A percentile compares a stretch with the other conserved stretches of the same genome.
These are phyloP conservation scores for Scaptomyza flava DNA, from an alignment of 2,888 invertebrate species.

Conservation along the genomic window DNA sequence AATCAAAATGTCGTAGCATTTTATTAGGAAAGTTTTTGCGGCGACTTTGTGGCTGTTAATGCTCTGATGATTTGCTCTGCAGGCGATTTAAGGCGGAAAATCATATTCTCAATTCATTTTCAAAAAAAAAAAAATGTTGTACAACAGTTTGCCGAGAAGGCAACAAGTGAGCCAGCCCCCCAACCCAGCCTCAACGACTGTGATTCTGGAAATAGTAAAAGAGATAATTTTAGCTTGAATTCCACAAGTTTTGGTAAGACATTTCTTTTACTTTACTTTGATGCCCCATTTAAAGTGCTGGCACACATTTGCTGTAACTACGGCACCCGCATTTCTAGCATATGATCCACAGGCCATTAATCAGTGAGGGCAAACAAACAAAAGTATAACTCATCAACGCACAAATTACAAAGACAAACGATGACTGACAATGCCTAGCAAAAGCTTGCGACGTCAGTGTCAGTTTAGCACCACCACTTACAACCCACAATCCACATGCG, in stretches of 20 bases:
- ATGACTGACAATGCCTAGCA: conserved; percentile 67
- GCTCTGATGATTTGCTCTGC: conserved; percentile 52
- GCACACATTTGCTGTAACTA: conserved; percentile 23
- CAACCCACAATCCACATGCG: conserved; percentile 66
- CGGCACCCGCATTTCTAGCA: conserved; percentile 49
- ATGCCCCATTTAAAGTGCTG: conserved; percentile 12
- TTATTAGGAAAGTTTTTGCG: conserved; percentile 72
- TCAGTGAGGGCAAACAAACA: conserved; percentile 62
- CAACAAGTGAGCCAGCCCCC: conserved; percentile 37
- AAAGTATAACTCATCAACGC: conserved; percentile 78
- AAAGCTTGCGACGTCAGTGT: conserved; percentile 45
- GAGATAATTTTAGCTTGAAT: not conserved
- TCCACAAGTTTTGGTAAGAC: conserved; percentile 10
- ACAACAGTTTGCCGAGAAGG: conserved; percentile 13
- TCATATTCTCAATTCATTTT: conserved; percentile 45
- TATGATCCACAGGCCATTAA: conserved; percentile 71
- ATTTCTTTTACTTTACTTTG: not conserved
- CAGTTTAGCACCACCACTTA: conserved; percentile 47
- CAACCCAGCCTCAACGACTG: not conserved
- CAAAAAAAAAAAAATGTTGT: conserved; percentile 33
- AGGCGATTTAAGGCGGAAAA: conserved; percentile 31
- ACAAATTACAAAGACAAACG: conserved; percentile 79
- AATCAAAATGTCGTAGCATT: conserved; percentile 59
- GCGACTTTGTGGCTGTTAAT: conserved; percentile 55
- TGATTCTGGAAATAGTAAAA: not conserved